Conservation (phyloP, 2,888 invertebrate genomes). For the Melieria omissa region DNA sequence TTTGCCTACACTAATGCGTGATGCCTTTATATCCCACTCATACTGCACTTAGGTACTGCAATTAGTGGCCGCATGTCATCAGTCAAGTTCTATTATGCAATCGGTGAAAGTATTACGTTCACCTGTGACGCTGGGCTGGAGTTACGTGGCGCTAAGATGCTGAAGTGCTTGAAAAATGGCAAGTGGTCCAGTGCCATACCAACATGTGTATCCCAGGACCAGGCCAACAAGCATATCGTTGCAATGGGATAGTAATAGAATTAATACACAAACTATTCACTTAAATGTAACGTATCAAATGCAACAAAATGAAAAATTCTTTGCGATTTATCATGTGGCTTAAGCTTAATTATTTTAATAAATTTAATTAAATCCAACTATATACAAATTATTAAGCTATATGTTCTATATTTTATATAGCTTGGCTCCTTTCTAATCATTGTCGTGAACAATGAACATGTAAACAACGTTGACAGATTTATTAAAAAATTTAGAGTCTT, state of each 20-base stretch:
- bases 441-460: too few relatives aligned
- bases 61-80: constrained; percentile 87
- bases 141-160: constrained; percentile 80
- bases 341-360: constrained; percentile 29
- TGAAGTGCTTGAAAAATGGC: constrained; percentile 83
- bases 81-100: constrained; percentile 88
- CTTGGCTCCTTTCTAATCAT: too few relatives aligned
- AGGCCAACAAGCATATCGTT: constrained; percentile 27
- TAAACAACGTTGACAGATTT: too few relatives aligned
- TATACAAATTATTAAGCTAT: too few relatives aligned
- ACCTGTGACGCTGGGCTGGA: constrained; percentile 82
- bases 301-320: too few relatives aligned
- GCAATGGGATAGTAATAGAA: constrained; percentile 20
- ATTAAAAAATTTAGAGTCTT: too few relatives aligned
- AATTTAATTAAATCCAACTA: constrained; percentile 14
- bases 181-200: constrained; percentile 90
- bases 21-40: constrained; percentile 7
- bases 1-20: neutral
- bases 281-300: neutral
- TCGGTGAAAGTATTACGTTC: constrained; percentile 86
- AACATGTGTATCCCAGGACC: constrained; percentile 70
- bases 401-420: too few relatives aligned
- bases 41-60: constrained; percentile 72
- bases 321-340: constrained; percentile 5
- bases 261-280: neutral